phyloP scores from a whole-genome alignment of 2,113 vertebrate genomes.

The Callocephalon fimbriatum region DNA sequence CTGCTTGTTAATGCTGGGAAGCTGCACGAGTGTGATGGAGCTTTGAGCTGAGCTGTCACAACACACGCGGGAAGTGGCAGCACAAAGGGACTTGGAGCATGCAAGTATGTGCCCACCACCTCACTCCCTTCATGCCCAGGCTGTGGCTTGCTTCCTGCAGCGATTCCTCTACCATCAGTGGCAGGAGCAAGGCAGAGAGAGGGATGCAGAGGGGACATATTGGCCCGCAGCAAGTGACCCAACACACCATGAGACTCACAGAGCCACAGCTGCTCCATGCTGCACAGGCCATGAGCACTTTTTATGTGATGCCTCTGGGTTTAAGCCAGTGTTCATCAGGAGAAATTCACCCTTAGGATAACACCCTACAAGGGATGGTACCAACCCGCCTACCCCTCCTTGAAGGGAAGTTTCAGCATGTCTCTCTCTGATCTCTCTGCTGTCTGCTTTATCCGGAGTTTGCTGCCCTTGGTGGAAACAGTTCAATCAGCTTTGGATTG shows the following conservation, averaged over 20 bases:
- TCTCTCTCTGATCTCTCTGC: not conserved
- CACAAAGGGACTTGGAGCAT: not conserved
- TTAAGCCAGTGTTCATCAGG: not conserved
- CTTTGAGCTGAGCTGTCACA: not conserved
- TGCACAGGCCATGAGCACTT: not conserved
- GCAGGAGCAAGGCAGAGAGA: not conserved
- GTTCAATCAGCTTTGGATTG: not conserved
- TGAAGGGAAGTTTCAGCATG: not conserved
- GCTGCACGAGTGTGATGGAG: not conserved
- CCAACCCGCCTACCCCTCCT: not conserved
- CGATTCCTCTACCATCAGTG: accelerated
- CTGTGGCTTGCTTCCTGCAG: not conserved
- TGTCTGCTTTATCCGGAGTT: not conserved
- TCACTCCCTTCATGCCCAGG: not conserved
- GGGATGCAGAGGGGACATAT: not conserved
- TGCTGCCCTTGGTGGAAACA: not conserved
- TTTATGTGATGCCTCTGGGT: not conserved
- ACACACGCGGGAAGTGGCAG: not conserved
- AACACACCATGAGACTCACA: not conserved
- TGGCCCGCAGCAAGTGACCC: not conserved
- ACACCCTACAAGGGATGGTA: not conserved
- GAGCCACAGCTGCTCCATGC: not conserved
- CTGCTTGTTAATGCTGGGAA: not conserved
- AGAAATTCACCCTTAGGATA: not conserved
- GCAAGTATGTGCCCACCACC: not conserved